Evolutionary conservation across 2,888 invertebrate genomes (phyloP).

Genomic region (Dasysyrphus tricinctus): DNA sequence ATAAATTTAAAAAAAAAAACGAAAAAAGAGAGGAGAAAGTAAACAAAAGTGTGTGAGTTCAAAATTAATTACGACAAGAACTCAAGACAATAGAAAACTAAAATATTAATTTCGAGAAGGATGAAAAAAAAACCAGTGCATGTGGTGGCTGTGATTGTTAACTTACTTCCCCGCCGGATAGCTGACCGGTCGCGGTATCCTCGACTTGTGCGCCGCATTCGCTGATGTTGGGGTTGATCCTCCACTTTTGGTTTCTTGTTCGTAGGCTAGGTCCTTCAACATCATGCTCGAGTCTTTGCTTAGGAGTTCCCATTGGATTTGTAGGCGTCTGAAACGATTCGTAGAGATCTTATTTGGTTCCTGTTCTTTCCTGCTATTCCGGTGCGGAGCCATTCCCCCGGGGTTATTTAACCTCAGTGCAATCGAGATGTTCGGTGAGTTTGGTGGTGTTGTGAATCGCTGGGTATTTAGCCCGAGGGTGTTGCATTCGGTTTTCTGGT

Average conservation of each 20-base stretch:
- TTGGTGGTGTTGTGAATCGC: constrained; percentile 87
- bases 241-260: constrained; percentile 82
- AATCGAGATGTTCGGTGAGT: constrained; percentile 90
- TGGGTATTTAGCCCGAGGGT: constrained; percentile 74
- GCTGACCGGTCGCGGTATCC: constrained; percentile 83
- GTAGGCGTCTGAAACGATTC: constrained; percentile 83
- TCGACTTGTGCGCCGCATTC: constrained; percentile 80
- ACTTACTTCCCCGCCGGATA: constrained; percentile 83
- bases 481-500: constrained; percentile 77
- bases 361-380: constrained; percentile 77
- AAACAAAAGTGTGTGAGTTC: constrained; percentile 57
- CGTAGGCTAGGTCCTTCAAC: constrained; percentile 82
- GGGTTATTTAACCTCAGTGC: constrained; percentile 74
- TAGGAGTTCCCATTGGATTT: constrained; percentile 83
- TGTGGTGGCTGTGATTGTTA: constrained; percentile 23
- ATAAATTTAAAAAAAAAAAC: constrained; percentile 31
- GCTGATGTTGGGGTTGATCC: constrained; percentile 83
- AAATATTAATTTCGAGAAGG: constrained; percentile 18
- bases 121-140: constrained; percentile 39
- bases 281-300: constrained; percentile 83
- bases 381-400: constrained; percentile 73
- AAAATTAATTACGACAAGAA: constrained; percentile 19
- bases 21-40: constrained; percentile 61
- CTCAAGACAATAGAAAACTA: constrained; percentile 28
- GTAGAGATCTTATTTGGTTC: constrained; percentile 83